These are phyloP conservation scores for Burhinus oedicnemus DNA, from an alignment of 2,113 vertebrate genomes.

Conservation along the genomic window DNA sequence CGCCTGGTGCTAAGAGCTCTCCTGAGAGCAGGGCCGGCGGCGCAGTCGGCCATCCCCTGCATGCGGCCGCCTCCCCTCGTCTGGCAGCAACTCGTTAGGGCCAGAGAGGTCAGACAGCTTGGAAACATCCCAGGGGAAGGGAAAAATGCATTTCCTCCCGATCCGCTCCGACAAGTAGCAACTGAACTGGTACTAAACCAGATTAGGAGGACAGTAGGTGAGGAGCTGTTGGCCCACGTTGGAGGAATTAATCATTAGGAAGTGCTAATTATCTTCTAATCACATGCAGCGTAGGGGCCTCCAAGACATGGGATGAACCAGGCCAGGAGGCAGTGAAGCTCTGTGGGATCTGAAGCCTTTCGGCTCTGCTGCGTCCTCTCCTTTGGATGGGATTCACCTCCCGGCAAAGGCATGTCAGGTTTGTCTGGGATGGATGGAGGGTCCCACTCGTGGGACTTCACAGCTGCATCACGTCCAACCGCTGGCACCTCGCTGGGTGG, in stretches of 20 bases:
- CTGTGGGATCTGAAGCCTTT: background rate
- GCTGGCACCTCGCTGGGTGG: rapidly evolving
- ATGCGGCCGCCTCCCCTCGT: background rate
- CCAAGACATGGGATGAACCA: background rate
- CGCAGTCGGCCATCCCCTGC: rapidly evolving
- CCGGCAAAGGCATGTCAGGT: background rate
- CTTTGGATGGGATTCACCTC: background rate
- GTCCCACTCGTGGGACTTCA: rapidly evolving
- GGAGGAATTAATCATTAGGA: background rate
- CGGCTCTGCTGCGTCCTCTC: rapidly evolving
- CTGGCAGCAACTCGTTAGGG: background rate
- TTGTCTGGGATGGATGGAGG: rapidly evolving
- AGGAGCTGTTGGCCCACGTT: background rate
- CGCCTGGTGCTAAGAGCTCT: background rate
- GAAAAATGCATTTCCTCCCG: background rate
- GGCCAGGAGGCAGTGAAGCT: background rate
- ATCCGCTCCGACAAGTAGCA: background rate
- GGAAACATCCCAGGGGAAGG: background rate
- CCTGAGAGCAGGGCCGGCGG: rapidly evolving
- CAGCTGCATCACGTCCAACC: rapidly evolving
- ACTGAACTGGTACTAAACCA: background rate
- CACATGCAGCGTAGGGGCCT: background rate
- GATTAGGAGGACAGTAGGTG: background rate
- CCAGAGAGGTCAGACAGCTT: slow-evolving; percentile 14
- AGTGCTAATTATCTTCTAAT: slow-evolving; percentile 16